Conservation (phyloP, 2,888 invertebrate genomes). For the Metallyticus violacea region DNA sequence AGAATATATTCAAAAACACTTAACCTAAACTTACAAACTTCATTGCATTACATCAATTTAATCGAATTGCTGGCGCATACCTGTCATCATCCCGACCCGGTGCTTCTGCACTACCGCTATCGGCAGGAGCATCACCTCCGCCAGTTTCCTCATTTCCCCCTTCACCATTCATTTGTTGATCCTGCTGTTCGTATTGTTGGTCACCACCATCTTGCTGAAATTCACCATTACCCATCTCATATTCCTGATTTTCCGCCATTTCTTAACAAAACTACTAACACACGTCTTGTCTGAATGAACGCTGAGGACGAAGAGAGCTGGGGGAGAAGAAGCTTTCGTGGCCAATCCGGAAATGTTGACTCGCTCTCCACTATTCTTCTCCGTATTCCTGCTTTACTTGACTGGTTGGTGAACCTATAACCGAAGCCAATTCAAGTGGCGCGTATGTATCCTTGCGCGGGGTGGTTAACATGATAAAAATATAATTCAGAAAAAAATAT, state of each 20-base stretch:
- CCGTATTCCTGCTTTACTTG: not conserved
- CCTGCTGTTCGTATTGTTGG: constrained; percentile 57
- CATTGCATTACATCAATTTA: not conserved
- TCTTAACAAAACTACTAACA: constrained; percentile 38
- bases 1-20: not conserved
- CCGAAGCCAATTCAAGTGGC: not conserved
- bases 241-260: constrained; percentile 61
- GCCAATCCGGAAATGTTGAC: not conserved
- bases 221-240: constrained; percentile 73
- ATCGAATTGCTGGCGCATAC: constrained; percentile 34
- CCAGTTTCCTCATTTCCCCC: constrained; percentile 42
- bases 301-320: constrained; percentile 28
- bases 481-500: not conserved
- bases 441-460: not conserved
- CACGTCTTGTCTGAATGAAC: constrained; percentile 21
- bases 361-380: not conserved
- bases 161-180: constrained; percentile 48
- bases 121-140: constrained; percentile 62
- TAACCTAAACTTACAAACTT: not conserved
- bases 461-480: not conserved
- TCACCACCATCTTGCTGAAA: constrained; percentile 59
- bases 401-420: constrained; percentile 4
- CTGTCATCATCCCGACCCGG: constrained; percentile 72
- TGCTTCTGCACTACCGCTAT: constrained; percentile 72
- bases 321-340: not conserved